Evolutionary conservation across 92 coral and sea anemone genomes (phyloP).

Genomic region (Porites divaricata): DNA sequence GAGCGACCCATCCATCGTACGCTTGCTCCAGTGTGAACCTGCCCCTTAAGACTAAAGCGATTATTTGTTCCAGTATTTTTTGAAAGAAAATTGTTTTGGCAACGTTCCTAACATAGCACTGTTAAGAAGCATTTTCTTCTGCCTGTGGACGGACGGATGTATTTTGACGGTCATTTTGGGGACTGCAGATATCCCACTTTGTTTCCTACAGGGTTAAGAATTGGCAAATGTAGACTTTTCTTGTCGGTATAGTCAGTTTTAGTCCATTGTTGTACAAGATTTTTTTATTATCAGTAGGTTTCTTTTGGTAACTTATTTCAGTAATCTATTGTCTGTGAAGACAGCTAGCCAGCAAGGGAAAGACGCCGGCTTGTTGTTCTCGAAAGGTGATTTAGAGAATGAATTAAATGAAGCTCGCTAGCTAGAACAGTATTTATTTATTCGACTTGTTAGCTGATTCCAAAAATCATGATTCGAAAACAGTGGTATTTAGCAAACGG

Average conservation of each 20-base stretch:
- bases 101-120: neutral
- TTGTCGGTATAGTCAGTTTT: neutral
- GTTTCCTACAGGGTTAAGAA: neutral
- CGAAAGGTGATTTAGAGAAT: slow-evolving; percentile 9
- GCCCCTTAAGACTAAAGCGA: slow-evolving; percentile 33
- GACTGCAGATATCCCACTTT: neutral
- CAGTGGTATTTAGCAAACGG: neutral
- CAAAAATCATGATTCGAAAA: neutral
- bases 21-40: slow-evolving; percentile 94
- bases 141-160: neutral
- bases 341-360: neutral
- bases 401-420: slow-evolving; percentile 15
- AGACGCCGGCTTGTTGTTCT: neutral
- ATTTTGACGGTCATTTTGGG: neutral
- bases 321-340: neutral
- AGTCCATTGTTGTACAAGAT: neutral
- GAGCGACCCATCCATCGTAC: slow-evolving; percentile 97
- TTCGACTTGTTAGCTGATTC: slow-evolving; percentile 9
- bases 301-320: neutral
- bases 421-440: slow-evolving; percentile 37
- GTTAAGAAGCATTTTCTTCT: neutral
- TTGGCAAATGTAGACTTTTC: too few relatives aligned
- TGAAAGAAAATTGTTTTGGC: slow-evolving; percentile 7
- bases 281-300: neutral
- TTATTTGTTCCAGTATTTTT: neutral